Conservation (phyloP, 1,140 invertebrate genomes). For the Camponotus floridanus region DNA sequence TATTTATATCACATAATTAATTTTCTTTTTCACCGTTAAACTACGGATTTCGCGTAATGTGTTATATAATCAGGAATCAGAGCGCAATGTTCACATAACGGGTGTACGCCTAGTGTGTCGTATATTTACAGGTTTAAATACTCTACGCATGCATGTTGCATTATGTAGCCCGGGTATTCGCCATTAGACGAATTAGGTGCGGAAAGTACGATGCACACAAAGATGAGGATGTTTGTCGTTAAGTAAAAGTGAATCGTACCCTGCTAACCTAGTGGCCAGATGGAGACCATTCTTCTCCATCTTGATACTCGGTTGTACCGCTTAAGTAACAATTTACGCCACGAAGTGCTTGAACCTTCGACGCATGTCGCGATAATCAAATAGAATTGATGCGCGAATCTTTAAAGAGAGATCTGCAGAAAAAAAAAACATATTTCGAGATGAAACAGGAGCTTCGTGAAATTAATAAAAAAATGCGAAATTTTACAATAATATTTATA, state of each 20-base stretch:
- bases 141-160: constrained; percentile 52
- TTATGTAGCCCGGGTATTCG: constrained; percentile 55
- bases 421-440: too few relatives aligned
- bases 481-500: neutral
- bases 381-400: constrained; percentile 47
- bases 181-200: constrained; percentile 65
- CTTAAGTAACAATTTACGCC: constrained; percentile 67
- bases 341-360: constrained; percentile 60
- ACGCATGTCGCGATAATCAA: constrained; percentile 58
- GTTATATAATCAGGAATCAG: constrained; percentile 27
- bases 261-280: constrained; percentile 77
- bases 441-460: neutral
- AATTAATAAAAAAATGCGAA: neutral
- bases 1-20: neutral
- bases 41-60: constrained; percentile 7
- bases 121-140: constrained; percentile 67
- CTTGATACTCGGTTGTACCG: constrained; percentile 65
- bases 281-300: constrained; percentile 69
- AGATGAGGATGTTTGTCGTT: constrained; percentile 84
- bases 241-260: constrained; percentile 81
- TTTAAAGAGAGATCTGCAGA: neutral
- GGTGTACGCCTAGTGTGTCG: neutral
- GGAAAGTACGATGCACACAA: constrained; percentile 74
- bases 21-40: neutral
- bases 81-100: constrained; percentile 5